A percentile compares a stretch with the other conserved stretches of the same genome.
Conservation (phyloP, 35 echinoderm and acorn worm species). For the Amphiura filiformis region DNA sequence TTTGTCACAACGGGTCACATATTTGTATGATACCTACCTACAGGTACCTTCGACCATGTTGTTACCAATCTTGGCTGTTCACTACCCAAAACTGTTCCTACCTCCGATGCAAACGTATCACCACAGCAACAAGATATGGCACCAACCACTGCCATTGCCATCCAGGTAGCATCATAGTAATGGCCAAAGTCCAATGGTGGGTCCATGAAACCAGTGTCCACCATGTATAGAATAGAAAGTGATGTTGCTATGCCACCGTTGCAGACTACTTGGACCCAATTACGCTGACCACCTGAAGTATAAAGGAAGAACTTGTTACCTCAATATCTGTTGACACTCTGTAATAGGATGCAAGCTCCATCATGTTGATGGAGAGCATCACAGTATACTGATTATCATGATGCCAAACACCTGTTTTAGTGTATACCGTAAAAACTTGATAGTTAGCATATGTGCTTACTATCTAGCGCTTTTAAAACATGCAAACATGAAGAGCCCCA, state of each 20-base stretch:
- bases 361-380: not conserved
- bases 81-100: slow-evolving; percentile 74
- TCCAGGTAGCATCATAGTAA: slow-evolving; percentile 68
- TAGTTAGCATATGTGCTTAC: no score
- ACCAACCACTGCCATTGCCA: slow-evolving; percentile 62
- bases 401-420: not conserved
- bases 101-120: slow-evolving; percentile 90
- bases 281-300: slow-evolving; percentile 80
- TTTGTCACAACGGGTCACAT: no score
- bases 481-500: no score
- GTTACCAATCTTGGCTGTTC: slow-evolving; percentile 61
- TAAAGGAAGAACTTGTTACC: not conserved
- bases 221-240: slow-evolving; percentile 53
- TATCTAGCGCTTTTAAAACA: no score
- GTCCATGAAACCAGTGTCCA: slow-evolving; percentile 73
- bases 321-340: not conserved
- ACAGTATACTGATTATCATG: not conserved
- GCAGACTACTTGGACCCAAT: slow-evolving; percentile 80
- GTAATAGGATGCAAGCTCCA: not conserved
- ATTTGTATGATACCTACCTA: slow-evolving; percentile 73
- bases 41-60: slow-evolving; percentile 67
- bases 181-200: slow-evolving; percentile 54
- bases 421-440: no score
- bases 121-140: slow-evolving; percentile 80
- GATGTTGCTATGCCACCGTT: slow-evolving; percentile 78